Evolutionary conservation across 2,797 vertebrate genomes (phyloP), one percentile per base, ranked within the genome.

Genomic region (Menidia menidia): DNA sequence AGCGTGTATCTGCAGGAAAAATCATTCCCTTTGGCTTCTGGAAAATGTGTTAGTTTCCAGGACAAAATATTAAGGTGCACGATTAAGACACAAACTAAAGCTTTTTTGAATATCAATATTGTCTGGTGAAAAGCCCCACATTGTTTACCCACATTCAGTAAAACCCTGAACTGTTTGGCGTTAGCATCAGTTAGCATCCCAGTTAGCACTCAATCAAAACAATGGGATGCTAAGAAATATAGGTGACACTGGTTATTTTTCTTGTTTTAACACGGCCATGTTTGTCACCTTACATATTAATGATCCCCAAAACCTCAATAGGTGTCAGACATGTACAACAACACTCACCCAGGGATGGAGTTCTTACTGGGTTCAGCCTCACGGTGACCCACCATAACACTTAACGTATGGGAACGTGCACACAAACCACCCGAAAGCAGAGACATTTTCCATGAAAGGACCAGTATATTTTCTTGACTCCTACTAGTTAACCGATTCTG

Each of bases 361-460:
- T 53, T 64, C 2, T 72, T 50, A 68, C 59, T 61, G 32, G 65
- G 66, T 73, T 77, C 19, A 51, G 5, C 18, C 6, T 51, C 10
- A 19, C 41, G 54, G 33, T 41, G 59, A 70, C 42, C 32, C 32
- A 54, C 32, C 43, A 43, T 41, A 64, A 63, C 18, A 18, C 16
- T 32, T 19, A 31, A 2, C 31, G 7, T 35, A 35, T 39, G 16
- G 15, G 16, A 2, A 8, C 18, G 32, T 35, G 16, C 3, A 9
- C 13, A 4, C 12, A 54, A 32, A 30, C 12, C 6, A 8, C 4
- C 1, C 0, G 6, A 32, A 60, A 10, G 13, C n/a, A 3, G 1
- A 45, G 3, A 30, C 51, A 55, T 7, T 4, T 25, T 12, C 4
- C 8, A 31, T 16, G 3, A 65, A 4, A 45, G 0, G 6, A 0